A percentile compares a stretch with the other conserved stretches of the same genome.
These are phyloP conservation scores for Apolygus lucorum DNA, from an alignment of 1,140 invertebrate species.

Conservation along the genomic window DNA sequence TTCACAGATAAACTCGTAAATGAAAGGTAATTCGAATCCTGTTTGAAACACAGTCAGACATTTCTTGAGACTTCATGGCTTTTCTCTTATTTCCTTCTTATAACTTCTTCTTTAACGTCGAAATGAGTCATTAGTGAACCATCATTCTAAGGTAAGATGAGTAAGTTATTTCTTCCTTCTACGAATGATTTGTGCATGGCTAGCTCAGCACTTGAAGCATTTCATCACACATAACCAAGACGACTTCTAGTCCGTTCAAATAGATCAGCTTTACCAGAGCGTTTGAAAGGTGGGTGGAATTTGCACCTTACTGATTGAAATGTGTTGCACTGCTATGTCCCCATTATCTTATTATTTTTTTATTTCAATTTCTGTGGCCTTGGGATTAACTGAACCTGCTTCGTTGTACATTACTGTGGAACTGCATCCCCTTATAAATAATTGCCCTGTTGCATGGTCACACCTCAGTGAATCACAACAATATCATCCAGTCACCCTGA, in stretches of 20 bases:
- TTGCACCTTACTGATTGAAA: background rate
- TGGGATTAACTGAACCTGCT: background rate
- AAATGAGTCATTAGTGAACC: background rate
- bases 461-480: slow-evolving; percentile 9
- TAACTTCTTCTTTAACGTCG: slow-evolving; percentile 6
- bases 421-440: background rate
- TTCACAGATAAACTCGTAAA: slow-evolving; percentile 96
- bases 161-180: background rate
- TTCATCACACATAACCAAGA: background rate
- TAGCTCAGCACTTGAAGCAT: background rate
- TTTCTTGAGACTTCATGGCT: slow-evolving; percentile 25
- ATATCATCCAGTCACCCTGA: background rate
- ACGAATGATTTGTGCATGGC: no score
- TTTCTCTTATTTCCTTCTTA: slow-evolving; percentile 22
- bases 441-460: slow-evolving; percentile 3
- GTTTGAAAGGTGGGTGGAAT: background rate
- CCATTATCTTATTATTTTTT: background rate
- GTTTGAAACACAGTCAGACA: slow-evolving; percentile 10
- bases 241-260: background rate
- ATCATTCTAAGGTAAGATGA: background rate
- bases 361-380: background rate
- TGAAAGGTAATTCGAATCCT: slow-evolving; percentile 68
- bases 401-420: background rate
- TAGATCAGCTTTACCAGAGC: background rate
- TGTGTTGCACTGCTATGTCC: background rate